Evolutionary conservation across 2,797 vertebrate species (phyloP), one percentile per base, ranked within the genome.

Genomic region (Euphonia xanthogaster): DNA sequence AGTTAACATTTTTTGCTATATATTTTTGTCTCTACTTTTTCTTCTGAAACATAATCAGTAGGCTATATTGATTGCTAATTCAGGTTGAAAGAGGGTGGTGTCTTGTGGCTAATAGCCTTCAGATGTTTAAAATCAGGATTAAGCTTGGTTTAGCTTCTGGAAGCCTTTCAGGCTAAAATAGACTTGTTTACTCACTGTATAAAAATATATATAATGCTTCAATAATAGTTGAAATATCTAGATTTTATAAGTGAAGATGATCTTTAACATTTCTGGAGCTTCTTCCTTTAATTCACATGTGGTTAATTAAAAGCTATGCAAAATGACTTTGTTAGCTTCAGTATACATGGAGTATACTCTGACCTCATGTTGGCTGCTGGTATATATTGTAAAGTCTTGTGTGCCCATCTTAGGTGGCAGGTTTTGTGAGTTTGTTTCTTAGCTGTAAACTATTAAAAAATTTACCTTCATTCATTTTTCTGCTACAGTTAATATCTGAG

Each of bases 41-140:
- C 13, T 61, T 58, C 44, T 54, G 57, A 81, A 89, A n/a, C 8
- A 2, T 77, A 79, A 65, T 45, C 54, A 45, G 2, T 70, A 33
- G 57, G 24, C 23, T 68, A 27, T 62, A 19, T 77, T 72, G 83
- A 42, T 35, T 21, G 35, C 40, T 85, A 53, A 66, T 61, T 81
- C 10, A 48, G 45, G 44, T 93, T 78, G 78, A 72, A 88, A 73
- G n/a, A 45, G 48, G 66, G 35, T 80, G 53, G 31, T 81, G 22
- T 73, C 86, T 82, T 68, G 10, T 78, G 61, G 35, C 54, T 94
- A 89, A 94, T 87, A 73, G 12, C 68, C 57, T 88, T 76, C 85
- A 93, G 55, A 71, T 90, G 22, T 77, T 92, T 96, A 82, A 93
- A 94, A 92, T 51, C 55, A 74, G 61, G 66, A 80, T 94, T 97